Evolutionary conservation across 2,113 vertebrate genomes (phyloP), one percentile per base, ranked within the genome.

Genomic region (Amazona vittata): DNA sequence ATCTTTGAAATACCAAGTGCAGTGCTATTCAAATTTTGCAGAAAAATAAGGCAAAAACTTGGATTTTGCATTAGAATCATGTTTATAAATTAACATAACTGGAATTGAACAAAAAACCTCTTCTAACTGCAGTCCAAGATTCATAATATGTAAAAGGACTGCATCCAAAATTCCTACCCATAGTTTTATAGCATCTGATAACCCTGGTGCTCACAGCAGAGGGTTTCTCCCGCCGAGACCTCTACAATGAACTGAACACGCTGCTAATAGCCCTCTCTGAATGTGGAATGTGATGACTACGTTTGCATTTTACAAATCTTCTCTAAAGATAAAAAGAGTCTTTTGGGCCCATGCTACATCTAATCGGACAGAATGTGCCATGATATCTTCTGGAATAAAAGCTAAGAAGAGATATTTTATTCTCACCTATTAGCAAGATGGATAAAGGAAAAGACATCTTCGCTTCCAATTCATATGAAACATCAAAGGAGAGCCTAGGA

Each of bases 401-500:
- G 91, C 80, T 26, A 37, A 89, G 80, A 80, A 64, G 43, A 83
- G 46, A 59, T 69, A 86, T 96, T 95, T 89, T 67, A 97, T 95
- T 94, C 77, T 92, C 83, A 97, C 89, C 91, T 94, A 94, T 95
- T 95, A 91, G 83, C 83, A 93, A 84, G 80, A 84, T 31, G 80
- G 89, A 94, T 86, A 96, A 96, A 95, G 93, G 46, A 90, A 92
- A 88, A 95, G 89, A 95, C 90, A 91, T 75, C 83, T 90, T 90
- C 3, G 1, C 86, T 91, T 95, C 89, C 60, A 92, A 91, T 70
- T 89, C 50, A 37, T 46, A 91, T 0, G 1, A 64, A 94, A 97
- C 93, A 96, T 97, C 94, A 97, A 96, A 97, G 80, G 46, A 91
- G 25, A 86, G 95, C 71, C 86, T 83, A 71, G 68, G 95, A 96